These are phyloP conservation scores for silkworm (Bombyx mori) DNA, from an alignment of 1,140 invertebrate genomes.

Conservation along the genomic window ASM3026992v2 NC_085127.1:10070001-10070500, in stretches of 20 bases:
- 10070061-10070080: conserved; percentile 71
- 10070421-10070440: conserved; percentile 57
- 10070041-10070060: conserved; percentile 77
- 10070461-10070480: conserved; percentile 53
- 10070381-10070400: conserved; percentile 81
- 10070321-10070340: conserved; percentile 65
- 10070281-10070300: conserved; percentile 75
- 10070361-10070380: conserved; percentile 83
- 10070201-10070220: conserved; percentile 93
- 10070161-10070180: conserved; percentile 88
- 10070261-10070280: conserved; percentile 81
- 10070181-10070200: conserved; percentile 92
- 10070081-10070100: conserved; percentile 79
- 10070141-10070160: conserved; percentile 86
- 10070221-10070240: conserved; percentile 94
- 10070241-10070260: conserved; percentile 88
- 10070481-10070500: conserved; percentile 28
- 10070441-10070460: conserved; percentile 64
- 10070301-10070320: conserved; percentile 74
- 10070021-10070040: conserved; percentile 67
- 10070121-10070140: conserved; percentile 87
- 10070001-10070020: conserved; percentile 56
- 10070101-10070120: conserved; percentile 85
- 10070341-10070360: conserved; percentile 81
- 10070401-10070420: conserved; percentile 51